Percentiles rank a stretch among this genome's conserved stretches.
phyloP scores from a whole-genome alignment of 2,113 vertebrate genomes.

The Sprattus sprattus region DNA sequence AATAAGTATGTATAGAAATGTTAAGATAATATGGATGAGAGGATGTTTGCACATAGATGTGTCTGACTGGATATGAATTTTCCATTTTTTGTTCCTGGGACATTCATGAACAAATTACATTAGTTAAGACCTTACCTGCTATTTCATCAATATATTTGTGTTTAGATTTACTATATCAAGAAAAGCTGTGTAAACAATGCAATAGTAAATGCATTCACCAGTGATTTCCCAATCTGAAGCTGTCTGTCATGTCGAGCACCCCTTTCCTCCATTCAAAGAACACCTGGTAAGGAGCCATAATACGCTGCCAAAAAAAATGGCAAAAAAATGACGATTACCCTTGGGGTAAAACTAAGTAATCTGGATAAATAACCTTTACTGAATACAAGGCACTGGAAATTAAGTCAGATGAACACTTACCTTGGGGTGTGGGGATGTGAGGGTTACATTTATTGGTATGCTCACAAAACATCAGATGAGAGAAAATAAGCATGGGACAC shows the following conservation, averaged over 20 bases:
- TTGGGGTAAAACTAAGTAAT: background rate
- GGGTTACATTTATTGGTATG: background rate
- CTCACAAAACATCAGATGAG: background rate
- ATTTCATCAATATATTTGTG: background rate
- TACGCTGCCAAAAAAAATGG: background rate
- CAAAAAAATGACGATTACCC: background rate
- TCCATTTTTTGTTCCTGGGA: no score
- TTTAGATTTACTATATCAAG: background rate
- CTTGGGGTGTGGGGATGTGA: background rate
- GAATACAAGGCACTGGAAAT: background rate
- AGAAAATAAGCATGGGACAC: background rate
- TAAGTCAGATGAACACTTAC: background rate
- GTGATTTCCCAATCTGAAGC: background rate
- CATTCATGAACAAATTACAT: no score
- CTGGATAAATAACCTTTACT: background rate
- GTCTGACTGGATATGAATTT: no score
- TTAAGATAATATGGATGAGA: no score
- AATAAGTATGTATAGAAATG: no score
- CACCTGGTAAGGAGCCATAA: slow-evolving; percentile 1
- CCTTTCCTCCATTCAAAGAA: background rate
- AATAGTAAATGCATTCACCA: background rate
- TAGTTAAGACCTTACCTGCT: background rate
- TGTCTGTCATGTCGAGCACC: background rate
- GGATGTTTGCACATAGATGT: no score
- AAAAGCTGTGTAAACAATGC: background rate